Base-by-base conservation (phyloP, 2,113 vertebrate species). In the Anhinga anhinga region DNA sequence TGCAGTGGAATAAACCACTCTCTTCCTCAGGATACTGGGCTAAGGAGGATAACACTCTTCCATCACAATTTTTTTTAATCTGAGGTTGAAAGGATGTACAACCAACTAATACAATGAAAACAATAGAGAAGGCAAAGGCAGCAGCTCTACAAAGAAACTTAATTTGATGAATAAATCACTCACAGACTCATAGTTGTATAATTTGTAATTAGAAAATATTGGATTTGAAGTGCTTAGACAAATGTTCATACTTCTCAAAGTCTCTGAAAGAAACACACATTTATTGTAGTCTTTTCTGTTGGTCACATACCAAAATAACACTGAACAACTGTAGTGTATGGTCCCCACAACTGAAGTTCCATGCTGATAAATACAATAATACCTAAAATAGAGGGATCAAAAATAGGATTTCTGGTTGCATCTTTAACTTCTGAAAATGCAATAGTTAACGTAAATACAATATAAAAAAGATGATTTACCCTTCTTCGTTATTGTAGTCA, bases 281-380 rank as follows among this genome's bases (percentile, higher is more conserved):
- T 67, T 32, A 27, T 9, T 55, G 4, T 15, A 38, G 8, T 34
- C 1, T 49, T 63, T 88, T 80, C 8, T 69, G 4, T 26, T 44
- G 29, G 10, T 42, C 13, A 25, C 7, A 27, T 18, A n/a, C 2
- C 13, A 72, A 92, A 72, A 18, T 17, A 80, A 16, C 13, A 19
- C 3, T 7, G 2, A 66, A n/a, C 4, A 74, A n/a, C 4, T 8
- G 2, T 4, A 65, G 14, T 0, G 1, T 29, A 18, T 11, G 2
- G 8, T 11, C 3, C 15, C 20, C 9, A 29, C 3, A 82, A 56
- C 1, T 29, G 67, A 77, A 70, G 6, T 47, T 67, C 20, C 29
- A 21, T 45, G 17, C 7, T 66, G 36, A 1, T 32, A 85, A 69
- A 4, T 45, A 25, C 11, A 52, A 18, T 38, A 87, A 58, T 71